Evolutionary conservation across 64 coral and sea anemone genomes (phyloP).

Genomic region (Cladopsammia gracilis): DNA sequence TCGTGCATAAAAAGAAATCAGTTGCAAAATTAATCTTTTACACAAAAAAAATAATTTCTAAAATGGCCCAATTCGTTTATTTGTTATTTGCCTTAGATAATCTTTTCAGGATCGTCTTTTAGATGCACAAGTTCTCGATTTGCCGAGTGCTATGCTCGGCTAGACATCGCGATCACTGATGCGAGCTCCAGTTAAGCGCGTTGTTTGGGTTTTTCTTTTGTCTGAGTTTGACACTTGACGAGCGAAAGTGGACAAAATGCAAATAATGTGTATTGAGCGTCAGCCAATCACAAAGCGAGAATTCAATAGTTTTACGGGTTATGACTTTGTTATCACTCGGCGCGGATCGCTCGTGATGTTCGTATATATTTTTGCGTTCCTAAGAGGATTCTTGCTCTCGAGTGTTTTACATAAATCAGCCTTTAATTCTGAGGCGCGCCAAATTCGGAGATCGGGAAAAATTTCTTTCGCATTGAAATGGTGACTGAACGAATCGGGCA

Average conservation of each 20-base stretch:
- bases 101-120: no score
- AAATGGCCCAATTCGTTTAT: neutral
- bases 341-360: slow-evolving; percentile 44
- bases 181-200: neutral
- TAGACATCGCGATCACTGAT: neutral
- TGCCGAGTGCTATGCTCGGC: neutral
- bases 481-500: neutral
- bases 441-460: neutral
- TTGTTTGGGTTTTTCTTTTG: slow-evolving; percentile 30
- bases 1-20: no score
- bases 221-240: slow-evolving; percentile 33
- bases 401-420: slow-evolving; percentile 86
- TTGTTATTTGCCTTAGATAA: neutral
- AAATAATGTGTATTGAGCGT: slow-evolving; percentile 21
- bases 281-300: slow-evolving; percentile 79
- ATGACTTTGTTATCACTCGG: slow-evolving; percentile 79
- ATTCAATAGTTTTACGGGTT: slow-evolving; percentile 90
- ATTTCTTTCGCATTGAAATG: slow-evolving; percentile 10
- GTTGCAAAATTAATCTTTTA: neutral
- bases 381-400: slow-evolving; percentile 69
- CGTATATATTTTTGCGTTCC: slow-evolving; percentile 61
- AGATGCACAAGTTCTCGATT: neutral
- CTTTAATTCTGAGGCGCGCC: slow-evolving; percentile 24
- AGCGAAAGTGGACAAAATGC: slow-evolving; percentile 59
- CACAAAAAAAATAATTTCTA: slow-evolving; percentile 17